These are phyloP conservation scores for Musca domestica DNA, from an alignment of 1,140 invertebrate species.

Conservation along the genomic window DNA sequence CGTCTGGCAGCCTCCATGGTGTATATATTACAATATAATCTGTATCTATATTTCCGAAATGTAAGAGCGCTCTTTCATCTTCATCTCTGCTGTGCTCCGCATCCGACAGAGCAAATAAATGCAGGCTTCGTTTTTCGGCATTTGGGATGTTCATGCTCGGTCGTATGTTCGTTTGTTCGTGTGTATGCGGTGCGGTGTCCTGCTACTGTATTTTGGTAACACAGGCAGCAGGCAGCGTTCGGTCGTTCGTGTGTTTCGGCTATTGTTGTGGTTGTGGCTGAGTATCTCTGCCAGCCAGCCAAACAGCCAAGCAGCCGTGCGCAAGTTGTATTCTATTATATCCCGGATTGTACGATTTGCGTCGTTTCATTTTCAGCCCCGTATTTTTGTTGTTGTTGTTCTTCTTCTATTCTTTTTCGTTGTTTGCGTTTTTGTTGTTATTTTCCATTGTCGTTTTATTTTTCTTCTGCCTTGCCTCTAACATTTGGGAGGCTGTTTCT, in stretches of 20 bases:
- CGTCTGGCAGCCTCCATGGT: too few relatives aligned
- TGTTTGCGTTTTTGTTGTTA: background rate
- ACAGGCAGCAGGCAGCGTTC: background rate
- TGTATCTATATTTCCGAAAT: conserved; percentile 22
- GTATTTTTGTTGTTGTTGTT: background rate
- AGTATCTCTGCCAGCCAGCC: background rate
- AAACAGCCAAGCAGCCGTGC: background rate
- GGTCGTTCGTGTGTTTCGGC: background rate
- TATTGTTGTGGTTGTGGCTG: background rate
- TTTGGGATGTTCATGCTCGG: too few relatives aligned
- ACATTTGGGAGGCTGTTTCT: too few relatives aligned
- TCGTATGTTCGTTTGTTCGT: too few relatives aligned
- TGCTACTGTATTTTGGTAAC: background rate
- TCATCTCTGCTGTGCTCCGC: background rate
- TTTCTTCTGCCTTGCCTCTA: too few relatives aligned
- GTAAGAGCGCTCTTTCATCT: background rate
- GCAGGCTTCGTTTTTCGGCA: too few relatives aligned
- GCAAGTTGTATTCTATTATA: conserved; percentile 20
- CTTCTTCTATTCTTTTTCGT: background rate
- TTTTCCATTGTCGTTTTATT: too few relatives aligned
- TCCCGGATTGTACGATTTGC: conserved; percentile 19
- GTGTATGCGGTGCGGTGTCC: background rate
- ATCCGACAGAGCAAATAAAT: too few relatives aligned
- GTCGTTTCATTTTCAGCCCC: conserved; percentile 15
- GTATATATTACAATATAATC: conserved; percentile 21